Percentiles rank a stretch among this genome's conserved stretches.
Evolutionary conservation across 2,888 invertebrate species (phyloP).

Genomic region (Pelosia muscerda): DNA sequence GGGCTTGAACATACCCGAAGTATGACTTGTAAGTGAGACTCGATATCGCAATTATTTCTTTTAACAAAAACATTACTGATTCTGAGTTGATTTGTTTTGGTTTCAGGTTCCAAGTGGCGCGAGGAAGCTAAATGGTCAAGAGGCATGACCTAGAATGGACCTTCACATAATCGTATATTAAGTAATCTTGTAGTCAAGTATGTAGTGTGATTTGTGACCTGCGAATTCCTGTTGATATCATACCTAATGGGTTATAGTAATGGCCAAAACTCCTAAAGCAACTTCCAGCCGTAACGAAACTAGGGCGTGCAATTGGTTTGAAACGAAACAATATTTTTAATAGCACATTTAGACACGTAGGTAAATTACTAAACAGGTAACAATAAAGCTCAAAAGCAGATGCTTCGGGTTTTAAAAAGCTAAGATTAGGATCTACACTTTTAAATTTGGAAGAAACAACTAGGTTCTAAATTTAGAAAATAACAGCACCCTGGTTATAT

Average conservation of each 20-base stretch:
- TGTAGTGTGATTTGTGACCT: no score
- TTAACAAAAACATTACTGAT: no score
- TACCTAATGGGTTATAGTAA: not conserved
- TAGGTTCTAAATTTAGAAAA: conserved; percentile 21
- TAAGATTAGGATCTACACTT: conserved; percentile 5
- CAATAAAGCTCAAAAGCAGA: not conserved
- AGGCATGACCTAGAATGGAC: no score
- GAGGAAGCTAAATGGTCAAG: not conserved
- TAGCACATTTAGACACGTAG: conserved; percentile 1
- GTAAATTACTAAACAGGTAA: not conserved
- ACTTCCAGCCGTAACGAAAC: conserved; percentile 29
- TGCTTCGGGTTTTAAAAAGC: not conserved
- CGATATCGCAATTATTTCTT: no score
- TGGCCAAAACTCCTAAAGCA: conserved; percentile 2
- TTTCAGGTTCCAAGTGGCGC: not conserved
- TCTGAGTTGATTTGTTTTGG: no score
- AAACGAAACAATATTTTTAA: conserved; percentile 27
- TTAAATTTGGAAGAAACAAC: conserved; percentile 39
- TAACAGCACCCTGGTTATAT: conserved; percentile 37
- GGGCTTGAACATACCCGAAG: not conserved
- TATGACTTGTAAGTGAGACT: no score
- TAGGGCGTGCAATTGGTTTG: conserved; percentile 31
- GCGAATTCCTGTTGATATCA: not conserved
- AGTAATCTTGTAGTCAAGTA: not conserved
- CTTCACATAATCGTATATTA: no score